A percentile compares a stretch with the other conserved stretches of the same genome.
Evolutionary conservation across 2,797 vertebrate genomes (phyloP).

Genomic region (Stomatorhinus walkeri): DNA sequence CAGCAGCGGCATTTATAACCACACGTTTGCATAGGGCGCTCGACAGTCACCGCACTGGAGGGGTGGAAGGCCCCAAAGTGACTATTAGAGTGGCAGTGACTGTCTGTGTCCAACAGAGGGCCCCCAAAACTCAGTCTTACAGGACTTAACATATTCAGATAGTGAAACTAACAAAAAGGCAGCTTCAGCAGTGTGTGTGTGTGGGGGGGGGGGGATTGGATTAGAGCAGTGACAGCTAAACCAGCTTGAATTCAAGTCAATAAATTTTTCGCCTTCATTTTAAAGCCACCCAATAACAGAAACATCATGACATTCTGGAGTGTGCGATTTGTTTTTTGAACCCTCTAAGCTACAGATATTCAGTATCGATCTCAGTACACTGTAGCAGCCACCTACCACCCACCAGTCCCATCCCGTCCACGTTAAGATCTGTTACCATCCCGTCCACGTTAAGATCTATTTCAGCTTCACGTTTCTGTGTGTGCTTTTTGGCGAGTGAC

Average conservation of each 20-base stretch:
- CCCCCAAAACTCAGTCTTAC: neutral
- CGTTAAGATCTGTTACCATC: neutral
- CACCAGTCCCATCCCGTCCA: neutral
- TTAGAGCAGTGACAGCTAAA: neutral
- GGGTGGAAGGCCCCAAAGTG: neutral
- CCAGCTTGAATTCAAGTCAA: neutral
- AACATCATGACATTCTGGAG: neutral
- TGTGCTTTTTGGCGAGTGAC: neutral
- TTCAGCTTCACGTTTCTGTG: neutral
- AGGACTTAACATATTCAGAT: neutral
- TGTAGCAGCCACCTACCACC: neutral
- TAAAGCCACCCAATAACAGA: neutral
- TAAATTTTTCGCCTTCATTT: neutral
- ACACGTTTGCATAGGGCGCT: neutral
- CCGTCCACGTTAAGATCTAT: neutral
- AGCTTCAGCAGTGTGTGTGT: neutral
- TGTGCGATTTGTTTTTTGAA: neutral
- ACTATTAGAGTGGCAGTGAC: neutral
- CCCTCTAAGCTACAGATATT: neutral
- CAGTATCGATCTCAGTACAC: neutral
- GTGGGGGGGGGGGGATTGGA: neutral
- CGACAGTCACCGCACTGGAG: neutral
- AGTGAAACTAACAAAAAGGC: neutral
- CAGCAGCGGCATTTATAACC: neutral
- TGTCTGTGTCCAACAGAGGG: neutral